Percentiles rank a stretch among this genome's conserved stretches.
Conservation (phyloP, 2,797 vertebrate species). For the Babyrousa celebensis region DNA sequence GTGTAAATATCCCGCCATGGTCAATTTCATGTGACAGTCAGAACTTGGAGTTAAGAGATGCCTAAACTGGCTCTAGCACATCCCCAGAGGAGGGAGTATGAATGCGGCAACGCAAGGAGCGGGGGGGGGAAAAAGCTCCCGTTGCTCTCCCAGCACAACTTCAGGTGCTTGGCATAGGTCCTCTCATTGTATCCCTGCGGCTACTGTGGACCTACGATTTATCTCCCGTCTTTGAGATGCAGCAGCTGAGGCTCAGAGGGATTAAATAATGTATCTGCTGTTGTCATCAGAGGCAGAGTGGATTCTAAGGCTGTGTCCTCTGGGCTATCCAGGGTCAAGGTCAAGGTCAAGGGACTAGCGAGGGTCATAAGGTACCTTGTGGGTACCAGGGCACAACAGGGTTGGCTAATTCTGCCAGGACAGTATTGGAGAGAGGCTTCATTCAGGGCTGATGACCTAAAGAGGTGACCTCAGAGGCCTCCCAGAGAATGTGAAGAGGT, state of each 20-base stretch:
- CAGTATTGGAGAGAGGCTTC: not conserved
- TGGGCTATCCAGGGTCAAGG: not conserved
- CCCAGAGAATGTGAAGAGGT: not conserved
- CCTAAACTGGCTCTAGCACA: not conserved
- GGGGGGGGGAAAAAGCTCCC: not conserved
- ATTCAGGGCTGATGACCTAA: not conserved
- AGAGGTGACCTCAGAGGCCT: not conserved
- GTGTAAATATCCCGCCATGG: not conserved
- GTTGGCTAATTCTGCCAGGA: not conserved
- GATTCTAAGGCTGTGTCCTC: not conserved
- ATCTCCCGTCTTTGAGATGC: too few species aligned
- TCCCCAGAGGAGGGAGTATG: not conserved
- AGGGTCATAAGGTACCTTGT: not conserved
- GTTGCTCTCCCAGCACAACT: not conserved
- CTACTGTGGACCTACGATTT: not conserved
- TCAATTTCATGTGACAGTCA: not conserved
- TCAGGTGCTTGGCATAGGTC: accelerated
- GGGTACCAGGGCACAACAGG: not conserved
- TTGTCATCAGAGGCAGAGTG: not conserved
- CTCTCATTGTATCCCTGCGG: not conserved
- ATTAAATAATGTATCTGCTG: not conserved
- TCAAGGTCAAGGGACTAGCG: not conserved
- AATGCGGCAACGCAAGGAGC: not conserved
- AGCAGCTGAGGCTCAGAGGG: not conserved
- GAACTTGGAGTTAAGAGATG: not conserved